These are phyloP conservation scores for Alloscopus bannaensis DNA, from an alignment of 2,888 invertebrate species.

Conservation along the genomic window DNA sequence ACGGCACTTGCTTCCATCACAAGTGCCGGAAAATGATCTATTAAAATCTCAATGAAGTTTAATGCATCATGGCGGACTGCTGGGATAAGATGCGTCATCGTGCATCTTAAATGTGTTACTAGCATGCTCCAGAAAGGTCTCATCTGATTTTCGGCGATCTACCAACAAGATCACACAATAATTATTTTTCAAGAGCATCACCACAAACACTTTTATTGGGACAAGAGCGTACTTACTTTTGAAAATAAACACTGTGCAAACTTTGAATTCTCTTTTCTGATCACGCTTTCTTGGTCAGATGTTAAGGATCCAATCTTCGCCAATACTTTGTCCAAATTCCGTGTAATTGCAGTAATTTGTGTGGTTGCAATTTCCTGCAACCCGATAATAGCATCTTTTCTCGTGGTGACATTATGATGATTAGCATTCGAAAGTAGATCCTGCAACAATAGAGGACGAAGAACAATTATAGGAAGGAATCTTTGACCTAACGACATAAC, in stretches of 20 bases:
- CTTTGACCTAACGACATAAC: background rate
- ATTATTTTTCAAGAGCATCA: no score
- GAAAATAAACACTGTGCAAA: constrained; percentile 75
- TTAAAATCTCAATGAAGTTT: constrained; percentile 85
- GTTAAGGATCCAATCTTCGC: constrained; percentile 83
- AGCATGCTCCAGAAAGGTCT: constrained; percentile 86
- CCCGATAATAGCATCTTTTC: constrained; percentile 80
- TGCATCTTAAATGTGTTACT: constrained; percentile 88
- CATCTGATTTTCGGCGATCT: constrained; percentile 78
- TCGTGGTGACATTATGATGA: constrained; percentile 84
- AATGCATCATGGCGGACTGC: constrained; percentile 90
- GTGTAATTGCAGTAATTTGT: constrained; percentile 76
- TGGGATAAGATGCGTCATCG: constrained; percentile 91
- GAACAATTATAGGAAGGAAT: background rate
- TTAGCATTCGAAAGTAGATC: constrained; percentile 84
- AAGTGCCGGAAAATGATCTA: constrained; percentile 81
- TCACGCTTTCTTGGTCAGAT: constrained; percentile 82
- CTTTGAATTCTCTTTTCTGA: constrained; percentile 77
- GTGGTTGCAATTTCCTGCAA: constrained; percentile 78
- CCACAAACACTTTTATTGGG: background rate
- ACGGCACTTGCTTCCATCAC: constrained; percentile 82
- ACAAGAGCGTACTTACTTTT: constrained; percentile 72
- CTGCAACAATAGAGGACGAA: constrained; percentile 74
- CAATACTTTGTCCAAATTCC: constrained; percentile 82
- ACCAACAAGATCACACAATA: constrained; percentile 59